Evolutionary conservation across 2,113 vertebrate species (phyloP).

Genomic region (Cololabis saira): DNA sequence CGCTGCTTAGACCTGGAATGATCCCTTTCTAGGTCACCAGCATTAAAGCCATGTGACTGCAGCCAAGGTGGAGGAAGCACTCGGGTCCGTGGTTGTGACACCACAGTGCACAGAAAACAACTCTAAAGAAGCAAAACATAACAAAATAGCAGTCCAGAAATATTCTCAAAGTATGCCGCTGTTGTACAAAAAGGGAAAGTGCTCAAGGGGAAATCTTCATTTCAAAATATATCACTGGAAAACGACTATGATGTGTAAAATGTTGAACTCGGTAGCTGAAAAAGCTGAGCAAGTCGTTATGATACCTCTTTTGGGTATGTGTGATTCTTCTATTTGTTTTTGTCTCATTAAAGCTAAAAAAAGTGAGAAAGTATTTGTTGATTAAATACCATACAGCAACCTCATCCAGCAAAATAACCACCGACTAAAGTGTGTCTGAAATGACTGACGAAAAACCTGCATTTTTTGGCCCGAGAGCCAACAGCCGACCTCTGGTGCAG

Average conservation of each 20-base stretch:
- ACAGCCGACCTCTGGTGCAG: too few species aligned
- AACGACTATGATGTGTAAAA: background rate
- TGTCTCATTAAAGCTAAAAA: too few species aligned
- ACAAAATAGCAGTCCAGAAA: background rate
- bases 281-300: too few species aligned
- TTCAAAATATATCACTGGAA: background rate
- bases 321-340: background rate
- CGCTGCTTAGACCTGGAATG: slow-evolving; percentile 51
- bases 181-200: background rate
- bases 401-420: background rate
- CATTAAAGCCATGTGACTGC: slow-evolving; percentile 31
- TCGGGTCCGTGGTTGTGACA: background rate
- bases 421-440: background rate
- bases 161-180: too few species aligned
- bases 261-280: too few species aligned
- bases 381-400: background rate
- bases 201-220: background rate
- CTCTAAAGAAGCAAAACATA: background rate
- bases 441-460: background rate
- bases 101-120: too few species aligned
- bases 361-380: background rate
- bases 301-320: too few species aligned
- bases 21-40: slow-evolving; percentile 61
- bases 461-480: background rate
- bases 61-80: slow-evolving; percentile 9